Evolutionary conservation across 1,140 invertebrate species (phyloP).

Genomic region (Dinoponera quadriceps): DNA sequence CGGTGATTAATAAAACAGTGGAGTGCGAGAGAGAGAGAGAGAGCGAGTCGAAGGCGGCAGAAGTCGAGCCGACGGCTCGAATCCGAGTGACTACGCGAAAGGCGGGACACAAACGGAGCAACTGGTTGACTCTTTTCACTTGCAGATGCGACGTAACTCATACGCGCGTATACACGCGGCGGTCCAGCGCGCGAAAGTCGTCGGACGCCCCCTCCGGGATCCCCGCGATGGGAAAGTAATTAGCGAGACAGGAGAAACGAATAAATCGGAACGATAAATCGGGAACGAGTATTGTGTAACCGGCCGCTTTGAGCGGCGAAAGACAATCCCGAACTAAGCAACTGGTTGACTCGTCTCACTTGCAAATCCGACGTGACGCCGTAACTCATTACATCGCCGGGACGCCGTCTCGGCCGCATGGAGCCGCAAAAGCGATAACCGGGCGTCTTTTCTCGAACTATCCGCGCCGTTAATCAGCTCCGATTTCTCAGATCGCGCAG

Average conservation of each 20-base stretch:
- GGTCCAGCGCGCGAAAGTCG: slow-evolving; percentile 15
- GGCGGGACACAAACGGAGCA: not conserved
- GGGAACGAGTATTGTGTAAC: slow-evolving; percentile 40
- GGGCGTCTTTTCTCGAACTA: slow-evolving; percentile 43
- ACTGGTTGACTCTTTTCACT: slow-evolving; percentile 34
- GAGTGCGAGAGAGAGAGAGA: not conserved
- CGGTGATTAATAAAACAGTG: not conserved
- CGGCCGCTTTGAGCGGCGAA: not conserved
- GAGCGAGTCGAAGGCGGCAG: not conserved
- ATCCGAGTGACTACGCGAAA: not conserved
- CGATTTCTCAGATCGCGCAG: slow-evolving; percentile 49
- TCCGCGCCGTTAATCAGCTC: slow-evolving; percentile 44
- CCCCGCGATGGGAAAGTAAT: slow-evolving; percentile 34
- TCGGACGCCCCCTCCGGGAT: not conserved
- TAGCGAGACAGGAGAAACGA: slow-evolving; percentile 42
- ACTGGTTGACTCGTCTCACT: slow-evolving; percentile 51
- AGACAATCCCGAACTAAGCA: slow-evolving; percentile 43
- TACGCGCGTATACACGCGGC: not conserved
- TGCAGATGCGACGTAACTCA: slow-evolving; percentile 29
- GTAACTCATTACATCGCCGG: slow-evolving; percentile 54
- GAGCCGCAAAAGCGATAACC: slow-evolving; percentile 62
- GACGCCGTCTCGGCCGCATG: slow-evolving; percentile 42
- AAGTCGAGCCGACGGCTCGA: too few relatives aligned
- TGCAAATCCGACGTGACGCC: slow-evolving; percentile 50
- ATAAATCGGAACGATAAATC: slow-evolving; percentile 55